Evolutionary conservation across 2,113 vertebrate genomes (phyloP).

Genomic region (Crotalus tigris): DNA sequence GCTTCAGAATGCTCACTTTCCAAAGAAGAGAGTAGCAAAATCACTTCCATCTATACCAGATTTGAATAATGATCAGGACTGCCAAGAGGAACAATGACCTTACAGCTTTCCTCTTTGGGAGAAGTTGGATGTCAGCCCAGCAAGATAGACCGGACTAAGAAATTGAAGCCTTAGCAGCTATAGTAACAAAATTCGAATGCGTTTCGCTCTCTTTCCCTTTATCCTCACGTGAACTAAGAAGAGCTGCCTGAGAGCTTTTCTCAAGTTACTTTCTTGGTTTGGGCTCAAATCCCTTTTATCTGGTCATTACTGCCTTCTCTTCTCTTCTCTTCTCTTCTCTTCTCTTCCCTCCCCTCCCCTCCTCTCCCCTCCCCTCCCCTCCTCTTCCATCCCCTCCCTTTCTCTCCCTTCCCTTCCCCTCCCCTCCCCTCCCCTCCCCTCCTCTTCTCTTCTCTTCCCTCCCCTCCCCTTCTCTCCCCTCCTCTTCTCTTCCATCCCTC

Average conservation of each 20-base stretch:
- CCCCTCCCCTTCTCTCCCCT: too few species aligned
- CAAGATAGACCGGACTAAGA: not conserved
- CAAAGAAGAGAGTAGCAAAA: not conserved
- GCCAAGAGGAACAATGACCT: not conserved
- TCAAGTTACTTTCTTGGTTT: not conserved
- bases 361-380: too few species aligned
- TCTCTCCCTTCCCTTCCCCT: too few species aligned
- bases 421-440: too few species aligned
- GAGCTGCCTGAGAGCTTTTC: not conserved
- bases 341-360: accelerated
- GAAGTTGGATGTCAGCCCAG: not conserved
- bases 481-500: too few species aligned
- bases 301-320: not conserved
- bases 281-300: not conserved
- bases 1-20: not conserved
- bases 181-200: not conserved
- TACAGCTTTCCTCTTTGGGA: constrained; percentile 1
- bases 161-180: not conserved
- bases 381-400: too few species aligned
- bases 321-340: too few species aligned
- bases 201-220: not conserved
- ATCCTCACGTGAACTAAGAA: not conserved
- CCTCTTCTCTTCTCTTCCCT: too few species aligned
- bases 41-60: not conserved
- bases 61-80: not conserved